Conservation (phyloP, 2,113 vertebrate species). For the Carollia perspicillata region DNA sequence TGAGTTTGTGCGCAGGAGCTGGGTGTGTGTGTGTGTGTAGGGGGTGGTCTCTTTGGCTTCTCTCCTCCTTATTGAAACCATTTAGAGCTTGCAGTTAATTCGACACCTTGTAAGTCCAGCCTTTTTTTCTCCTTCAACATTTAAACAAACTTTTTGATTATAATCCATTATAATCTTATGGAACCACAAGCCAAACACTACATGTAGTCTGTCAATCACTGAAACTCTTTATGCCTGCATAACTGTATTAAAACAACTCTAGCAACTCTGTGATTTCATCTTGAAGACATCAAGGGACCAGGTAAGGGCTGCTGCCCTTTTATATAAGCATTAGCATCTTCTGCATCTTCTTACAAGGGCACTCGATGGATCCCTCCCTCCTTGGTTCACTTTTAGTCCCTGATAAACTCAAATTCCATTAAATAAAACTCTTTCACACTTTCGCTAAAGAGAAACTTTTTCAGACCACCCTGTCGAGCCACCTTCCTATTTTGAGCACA, state of each 20-base stretch:
- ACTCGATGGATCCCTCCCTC: not conserved
- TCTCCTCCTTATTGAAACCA: not conserved
- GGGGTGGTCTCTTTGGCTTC: not conserved
- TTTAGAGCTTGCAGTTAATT: not conserved
- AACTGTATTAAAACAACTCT: not conserved
- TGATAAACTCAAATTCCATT: not conserved
- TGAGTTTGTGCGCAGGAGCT: not conserved
- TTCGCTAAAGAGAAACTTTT: not conserved
- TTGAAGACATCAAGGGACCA: not conserved
- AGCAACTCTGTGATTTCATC: not conserved
- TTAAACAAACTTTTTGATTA: not conserved
- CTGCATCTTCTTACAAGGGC: not conserved
- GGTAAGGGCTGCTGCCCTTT: not conserved
- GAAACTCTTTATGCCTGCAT: not conserved
- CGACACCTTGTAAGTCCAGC: not conserved
- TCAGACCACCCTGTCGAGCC: not conserved
- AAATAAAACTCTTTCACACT: not conserved
- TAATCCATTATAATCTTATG: not conserved
- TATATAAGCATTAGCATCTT: not conserved
- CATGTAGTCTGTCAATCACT: not conserved
- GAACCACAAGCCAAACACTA: not conserved
- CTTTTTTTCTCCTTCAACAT: not conserved
- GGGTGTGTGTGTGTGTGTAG: not conserved
- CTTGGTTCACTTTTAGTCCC: not conserved
- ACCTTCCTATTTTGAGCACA: not conserved